These are phyloP conservation scores for Gnathonemus echidnorhynchus DNA, from an alignment of 2,113 vertebrate genomes.

Conservation along the genomic window DNA sequence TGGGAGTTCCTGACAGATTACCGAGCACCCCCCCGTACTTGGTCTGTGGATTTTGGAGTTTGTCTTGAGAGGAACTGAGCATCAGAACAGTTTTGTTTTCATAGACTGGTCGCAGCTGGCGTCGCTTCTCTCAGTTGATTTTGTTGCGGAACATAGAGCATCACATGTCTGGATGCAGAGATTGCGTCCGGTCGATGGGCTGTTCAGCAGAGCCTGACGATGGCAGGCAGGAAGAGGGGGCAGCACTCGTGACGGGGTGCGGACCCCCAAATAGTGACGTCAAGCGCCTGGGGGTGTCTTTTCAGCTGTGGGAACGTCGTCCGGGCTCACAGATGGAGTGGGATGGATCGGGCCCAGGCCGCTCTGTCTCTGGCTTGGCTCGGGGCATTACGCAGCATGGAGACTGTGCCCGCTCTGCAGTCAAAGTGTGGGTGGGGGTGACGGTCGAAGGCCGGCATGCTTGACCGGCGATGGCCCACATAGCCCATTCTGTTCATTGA, in stretches of 20 bases:
- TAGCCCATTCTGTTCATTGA: background rate
- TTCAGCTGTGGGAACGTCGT: background rate
- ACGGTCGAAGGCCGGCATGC: background rate
- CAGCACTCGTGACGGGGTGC: background rate
- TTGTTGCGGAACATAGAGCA: background rate
- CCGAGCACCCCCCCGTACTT: background rate
- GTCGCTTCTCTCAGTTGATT: background rate
- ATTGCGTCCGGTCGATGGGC: background rate
- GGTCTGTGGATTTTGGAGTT: background rate
- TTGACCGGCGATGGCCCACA: background rate
- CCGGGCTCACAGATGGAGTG: background rate
- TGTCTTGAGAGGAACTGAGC: background rate
- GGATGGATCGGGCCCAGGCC: background rate
- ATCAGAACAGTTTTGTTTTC: background rate
- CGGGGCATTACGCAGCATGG: background rate
- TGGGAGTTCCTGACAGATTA: slow-evolving; percentile 27
- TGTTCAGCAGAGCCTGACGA: background rate
- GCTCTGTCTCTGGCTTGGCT: background rate
- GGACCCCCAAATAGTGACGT: background rate
- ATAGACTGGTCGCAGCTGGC: background rate
- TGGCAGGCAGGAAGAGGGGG: background rate
- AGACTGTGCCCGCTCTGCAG: background rate
- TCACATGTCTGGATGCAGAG: background rate
- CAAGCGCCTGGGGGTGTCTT: background rate
- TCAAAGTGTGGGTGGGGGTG: background rate